Percentiles rank a stretch among this genome's conserved stretches.
phyloP scores from a whole-genome alignment of 2,113 vertebrate genomes.

The Lonchura striata region DNA sequence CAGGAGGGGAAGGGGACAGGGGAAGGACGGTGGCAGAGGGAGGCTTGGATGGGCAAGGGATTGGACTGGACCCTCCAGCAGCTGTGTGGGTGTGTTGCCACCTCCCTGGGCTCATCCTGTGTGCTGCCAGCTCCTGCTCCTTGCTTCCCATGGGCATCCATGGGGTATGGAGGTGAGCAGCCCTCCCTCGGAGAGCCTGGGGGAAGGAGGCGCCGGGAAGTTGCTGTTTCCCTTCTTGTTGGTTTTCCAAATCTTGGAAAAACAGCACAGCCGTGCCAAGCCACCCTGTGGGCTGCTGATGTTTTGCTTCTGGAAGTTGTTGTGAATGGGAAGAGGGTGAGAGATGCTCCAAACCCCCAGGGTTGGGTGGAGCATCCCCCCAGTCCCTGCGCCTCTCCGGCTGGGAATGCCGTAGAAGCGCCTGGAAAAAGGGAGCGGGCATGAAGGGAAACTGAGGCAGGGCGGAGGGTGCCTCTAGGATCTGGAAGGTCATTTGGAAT shows the following conservation, averaged over 20 bases:
- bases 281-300: not conserved
- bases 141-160: fast-evolving
- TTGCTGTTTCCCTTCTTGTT: not conserved
- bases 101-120: fast-evolving
- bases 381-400: not conserved
- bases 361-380: not conserved
- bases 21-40: not conserved
- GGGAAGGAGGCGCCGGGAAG: not conserved
- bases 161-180: not conserved
- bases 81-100: fast-evolving
- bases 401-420: fast-evolving
- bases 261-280: not conserved
- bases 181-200: fast-evolving
- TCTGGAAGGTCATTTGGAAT: not conserved
- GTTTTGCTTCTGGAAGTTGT: not conserved
- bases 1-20: not conserved
- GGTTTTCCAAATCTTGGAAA: not conserved
- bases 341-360: fast-evolving
- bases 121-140: not conserved
- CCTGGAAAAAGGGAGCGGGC: not conserved
- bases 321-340: not conserved
- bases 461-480: not conserved
- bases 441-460: constrained; percentile 8
- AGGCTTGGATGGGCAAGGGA: not conserved
- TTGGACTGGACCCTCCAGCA: not conserved